Evolutionary conservation across 2,113 vertebrate species (phyloP), one percentile per base, ranked within the genome.

Genomic region (Poicephalus gulielmi): DNA sequence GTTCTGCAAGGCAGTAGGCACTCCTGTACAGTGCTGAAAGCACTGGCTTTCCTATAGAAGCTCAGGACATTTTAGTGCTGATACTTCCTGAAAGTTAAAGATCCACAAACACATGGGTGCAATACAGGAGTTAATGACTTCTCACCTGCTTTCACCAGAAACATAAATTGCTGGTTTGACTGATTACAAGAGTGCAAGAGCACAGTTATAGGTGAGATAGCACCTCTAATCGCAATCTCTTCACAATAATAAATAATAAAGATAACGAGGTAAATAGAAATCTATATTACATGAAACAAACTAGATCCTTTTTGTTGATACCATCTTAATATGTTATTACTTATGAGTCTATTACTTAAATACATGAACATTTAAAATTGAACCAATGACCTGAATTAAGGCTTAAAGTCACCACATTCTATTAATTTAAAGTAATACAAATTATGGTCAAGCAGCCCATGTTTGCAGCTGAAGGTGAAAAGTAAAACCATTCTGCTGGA

Each of bases 121-220:
- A 75, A 75, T 15, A 62, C 24, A n/a, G 4, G 57, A 91, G 66
- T 82, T 79, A 86, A 89, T 80, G 44, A 79, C 18, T 78, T 79
- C 73, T 86, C 92, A 83, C 46, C 25, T 67, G 55, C 43, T 63
- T 81, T 53, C 83, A 96, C 59, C 64, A 67, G 37, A 69, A 79
- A 66, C 41, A 88, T 57, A 94, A 86, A 87, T 86, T 80, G 94
- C 53, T 92, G 86, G 28, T 66, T 60, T 83, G 83, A 49, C 8
- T 67, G 68, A 92, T 80, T 44, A 53, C 37, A 83, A 74, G 67
- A 81, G n/a, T 77, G 76, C 64, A 88, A 83, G 46, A 94, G 39
- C 73, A 30, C 23, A 67, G 46, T 24, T 95, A 75, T 66, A 50
- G 37, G 28, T 31, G 69, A 83, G 68, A 92, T 81, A 88, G 60